Percentiles rank a stretch among this genome's conserved stretches.
phyloP scores from a whole-genome alignment of 2,797 vertebrate genomes.

The Danio albolineatus region DNA sequence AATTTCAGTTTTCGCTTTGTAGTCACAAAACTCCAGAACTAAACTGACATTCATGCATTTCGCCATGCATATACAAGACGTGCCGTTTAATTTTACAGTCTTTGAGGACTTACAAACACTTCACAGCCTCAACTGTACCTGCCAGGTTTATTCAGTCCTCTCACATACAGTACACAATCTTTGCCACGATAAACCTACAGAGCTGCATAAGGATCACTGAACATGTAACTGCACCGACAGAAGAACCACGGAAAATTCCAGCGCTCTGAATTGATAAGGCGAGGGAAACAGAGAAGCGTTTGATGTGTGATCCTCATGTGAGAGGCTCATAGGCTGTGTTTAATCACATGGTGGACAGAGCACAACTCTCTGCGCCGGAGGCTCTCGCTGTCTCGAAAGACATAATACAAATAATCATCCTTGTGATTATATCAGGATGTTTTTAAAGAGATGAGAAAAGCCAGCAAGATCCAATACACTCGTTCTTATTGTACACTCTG shows the following conservation, averaged over 20 bases:
- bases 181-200: neutral
- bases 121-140: neutral
- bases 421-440: neutral
- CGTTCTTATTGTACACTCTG: no score
- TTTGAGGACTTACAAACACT: neutral
- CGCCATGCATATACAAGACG: neutral
- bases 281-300: neutral
- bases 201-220: neutral
- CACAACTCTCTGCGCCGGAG: neutral
- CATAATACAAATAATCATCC: slow-evolving; percentile 6
- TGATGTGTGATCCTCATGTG: slow-evolving; percentile 27
- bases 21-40: neutral
- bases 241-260: neutral
- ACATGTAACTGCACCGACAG: neutral
- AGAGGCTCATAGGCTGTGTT: slow-evolving; percentile 19
- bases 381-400: neutral
- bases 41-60: neutral
- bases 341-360: slow-evolving; percentile 15
- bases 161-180: neutral
- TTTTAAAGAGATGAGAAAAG: neutral
- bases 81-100: neutral
- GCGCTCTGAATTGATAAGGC: neutral
- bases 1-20: neutral
- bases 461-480: neutral
- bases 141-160: neutral